A percentile compares a stretch with the other conserved stretches of the same genome.
Evolutionary conservation across 2,888 invertebrate genomes (phyloP).

Genomic region (Troides aeacus): DNA sequence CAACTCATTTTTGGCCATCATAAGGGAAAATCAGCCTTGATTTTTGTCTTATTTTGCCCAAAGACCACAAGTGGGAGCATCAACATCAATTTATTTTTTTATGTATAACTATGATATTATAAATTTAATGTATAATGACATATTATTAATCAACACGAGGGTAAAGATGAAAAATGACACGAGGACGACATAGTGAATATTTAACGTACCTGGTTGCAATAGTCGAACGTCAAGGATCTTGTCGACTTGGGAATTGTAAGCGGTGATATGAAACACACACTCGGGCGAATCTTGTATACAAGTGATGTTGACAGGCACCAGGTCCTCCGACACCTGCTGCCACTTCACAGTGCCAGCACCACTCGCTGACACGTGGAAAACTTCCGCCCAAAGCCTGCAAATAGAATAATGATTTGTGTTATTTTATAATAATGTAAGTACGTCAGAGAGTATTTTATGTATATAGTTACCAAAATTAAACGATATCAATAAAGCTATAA

Average conservation of each 20-base stretch:
- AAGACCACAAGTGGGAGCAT: no score
- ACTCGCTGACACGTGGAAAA: slow-evolving; percentile 97
- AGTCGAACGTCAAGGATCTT: slow-evolving; percentile 98
- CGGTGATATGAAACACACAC: slow-evolving; percentile 98
- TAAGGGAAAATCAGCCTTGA: no score
- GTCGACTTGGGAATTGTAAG: slow-evolving; percentile 99
- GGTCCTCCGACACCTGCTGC: slow-evolving; percentile 98
- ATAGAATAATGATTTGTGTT: slow-evolving; percentile 2
- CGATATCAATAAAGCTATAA: no score
- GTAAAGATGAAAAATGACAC: no score
- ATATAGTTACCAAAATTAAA: not conserved
- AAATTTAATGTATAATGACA: no score
- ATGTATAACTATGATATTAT: no score
- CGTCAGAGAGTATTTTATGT: not conserved
- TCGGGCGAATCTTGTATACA: slow-evolving; percentile 98
- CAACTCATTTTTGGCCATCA: no score
- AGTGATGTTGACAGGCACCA: slow-evolving; percentile 98
- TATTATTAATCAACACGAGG: no score
- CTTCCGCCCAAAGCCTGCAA: slow-evolving; percentile 97
- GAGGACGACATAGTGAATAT: not conserved
- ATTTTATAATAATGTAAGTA: not conserved
- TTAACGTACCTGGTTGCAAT: slow-evolving; percentile 91
- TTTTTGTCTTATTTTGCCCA: no score
- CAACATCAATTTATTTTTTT: no score
- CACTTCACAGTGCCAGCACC: slow-evolving; percentile 96